Conservation (phyloP, 92 coral and sea anemone species). For the Palythoa heliodiscus region DNA sequence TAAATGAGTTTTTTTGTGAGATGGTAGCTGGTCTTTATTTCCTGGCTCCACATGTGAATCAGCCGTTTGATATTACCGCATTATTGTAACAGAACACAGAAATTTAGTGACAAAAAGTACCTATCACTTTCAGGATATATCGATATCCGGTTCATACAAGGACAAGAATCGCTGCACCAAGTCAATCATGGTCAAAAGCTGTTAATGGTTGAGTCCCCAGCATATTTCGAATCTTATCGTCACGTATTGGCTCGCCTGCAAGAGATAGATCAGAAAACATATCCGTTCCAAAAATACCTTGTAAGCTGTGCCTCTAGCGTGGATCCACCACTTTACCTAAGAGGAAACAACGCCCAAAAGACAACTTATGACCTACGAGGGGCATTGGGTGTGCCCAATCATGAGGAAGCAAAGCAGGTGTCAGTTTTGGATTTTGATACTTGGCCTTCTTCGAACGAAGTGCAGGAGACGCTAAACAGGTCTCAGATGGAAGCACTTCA, state of each 20-base stretch:
- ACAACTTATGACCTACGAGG: conserved; percentile 64
- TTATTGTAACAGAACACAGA: background rate
- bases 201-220: conserved; percentile 89
- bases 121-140: conserved; percentile 36
- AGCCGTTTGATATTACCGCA: too few species aligned
- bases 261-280: conserved; percentile 57
- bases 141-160: conserved; percentile 79
- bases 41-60: too few species aligned
- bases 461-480: conserved; percentile 60
- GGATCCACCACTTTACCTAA: conserved; percentile 70
- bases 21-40: background rate
- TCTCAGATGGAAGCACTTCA: conserved; percentile 82
- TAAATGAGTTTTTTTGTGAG: background rate
- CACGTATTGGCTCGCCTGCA: conserved; percentile 74
- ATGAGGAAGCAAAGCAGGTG: conserved; percentile 45
- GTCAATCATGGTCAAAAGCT: conserved; percentile 42
- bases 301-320: conserved; percentile 77
- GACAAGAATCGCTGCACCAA: conserved; percentile 27
- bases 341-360: conserved; percentile 20
- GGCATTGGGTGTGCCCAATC: conserved; percentile 35
- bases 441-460: conserved; percentile 66
- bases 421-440: conserved; percentile 50
- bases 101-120: background rate
- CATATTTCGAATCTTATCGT: conserved; percentile 87
- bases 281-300: conserved; percentile 82